phyloP scores from a whole-genome alignment of 2,113 vertebrate genomes.

The Ginglymostoma cirratum region DNA sequence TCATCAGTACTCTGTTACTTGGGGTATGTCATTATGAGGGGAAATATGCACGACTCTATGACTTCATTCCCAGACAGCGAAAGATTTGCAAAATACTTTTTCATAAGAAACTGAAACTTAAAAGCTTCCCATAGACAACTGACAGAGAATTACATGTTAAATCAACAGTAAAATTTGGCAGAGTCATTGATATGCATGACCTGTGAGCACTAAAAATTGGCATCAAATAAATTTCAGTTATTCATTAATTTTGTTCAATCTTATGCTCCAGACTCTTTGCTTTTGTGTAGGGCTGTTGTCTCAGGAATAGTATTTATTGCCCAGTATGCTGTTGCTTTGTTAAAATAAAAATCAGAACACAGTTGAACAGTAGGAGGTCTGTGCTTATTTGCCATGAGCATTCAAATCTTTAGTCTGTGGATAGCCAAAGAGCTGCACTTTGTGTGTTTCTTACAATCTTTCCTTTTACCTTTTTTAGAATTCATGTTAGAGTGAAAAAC shows the following conservation, averaged over 20 bases:
- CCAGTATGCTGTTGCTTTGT: neutral
- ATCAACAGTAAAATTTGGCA: neutral
- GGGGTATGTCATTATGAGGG: neutral
- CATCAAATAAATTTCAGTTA: slow-evolving; percentile 6
- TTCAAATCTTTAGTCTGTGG: neutral
- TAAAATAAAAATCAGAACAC: neutral
- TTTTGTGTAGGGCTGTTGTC: neutral
- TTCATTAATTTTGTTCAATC: neutral
- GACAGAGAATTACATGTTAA: neutral
- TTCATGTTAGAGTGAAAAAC: neutral
- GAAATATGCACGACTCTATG: neutral
- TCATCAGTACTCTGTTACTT: neutral
- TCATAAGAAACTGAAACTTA: neutral
- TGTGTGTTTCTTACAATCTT: neutral
- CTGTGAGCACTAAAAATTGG: neutral
- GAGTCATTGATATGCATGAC: neutral
- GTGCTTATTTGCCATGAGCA: neutral
- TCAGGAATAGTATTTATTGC: neutral
- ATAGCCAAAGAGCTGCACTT: neutral
- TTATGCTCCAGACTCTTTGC: neutral
- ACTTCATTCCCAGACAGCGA: neutral
- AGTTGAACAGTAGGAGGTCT: neutral
- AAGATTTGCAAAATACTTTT: neutral
- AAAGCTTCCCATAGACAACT: neutral
- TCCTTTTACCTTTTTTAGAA: neutral